Evolutionary conservation across 2,797 vertebrate genomes (phyloP).

Genomic region (Gambusia yucatana): DNA sequence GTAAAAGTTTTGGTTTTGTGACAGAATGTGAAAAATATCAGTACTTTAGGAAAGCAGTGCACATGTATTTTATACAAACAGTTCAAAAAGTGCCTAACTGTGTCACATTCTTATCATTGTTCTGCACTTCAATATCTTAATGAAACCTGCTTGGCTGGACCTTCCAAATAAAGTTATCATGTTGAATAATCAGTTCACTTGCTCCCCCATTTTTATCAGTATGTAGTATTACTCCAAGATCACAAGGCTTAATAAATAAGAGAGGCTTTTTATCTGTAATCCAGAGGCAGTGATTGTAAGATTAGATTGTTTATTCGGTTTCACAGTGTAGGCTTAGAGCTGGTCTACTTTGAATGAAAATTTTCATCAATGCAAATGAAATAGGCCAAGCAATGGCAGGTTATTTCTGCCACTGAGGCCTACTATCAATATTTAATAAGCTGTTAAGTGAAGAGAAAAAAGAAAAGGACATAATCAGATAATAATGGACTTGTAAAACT

Average conservation of each 20-base stretch:
- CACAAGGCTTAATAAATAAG: slow-evolving; percentile 34
- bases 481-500: slow-evolving; percentile 15
- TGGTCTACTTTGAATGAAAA: slow-evolving; percentile 25
- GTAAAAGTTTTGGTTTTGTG: neutral
- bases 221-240: slow-evolving; percentile 28
- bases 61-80: neutral
- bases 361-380: slow-evolving; percentile 22
- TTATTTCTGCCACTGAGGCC: slow-evolving; percentile 11
- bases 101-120: neutral
- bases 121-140: slow-evolving; percentile 7
- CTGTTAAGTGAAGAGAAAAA: slow-evolving; percentile 22
- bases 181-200: slow-evolving; percentile 30
- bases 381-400: neutral
- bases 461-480: slow-evolving; percentile 9
- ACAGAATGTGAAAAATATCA: neutral
- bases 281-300: slow-evolving; percentile 60
- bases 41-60: neutral
- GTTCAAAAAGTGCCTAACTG: neutral
- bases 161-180: slow-evolving; percentile 25
- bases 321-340: slow-evolving; percentile 33
- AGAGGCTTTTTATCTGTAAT: slow-evolving; percentile 59
- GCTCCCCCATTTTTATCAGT: slow-evolving; percentile 21
- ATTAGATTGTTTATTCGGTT: slow-evolving; percentile 61
- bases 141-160: slow-evolving; percentile 16
- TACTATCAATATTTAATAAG: slow-evolving; percentile 10